phyloP scores from a whole-genome alignment of 2,797 vertebrate genomes.

The Sternotherus odoratus region DNA sequence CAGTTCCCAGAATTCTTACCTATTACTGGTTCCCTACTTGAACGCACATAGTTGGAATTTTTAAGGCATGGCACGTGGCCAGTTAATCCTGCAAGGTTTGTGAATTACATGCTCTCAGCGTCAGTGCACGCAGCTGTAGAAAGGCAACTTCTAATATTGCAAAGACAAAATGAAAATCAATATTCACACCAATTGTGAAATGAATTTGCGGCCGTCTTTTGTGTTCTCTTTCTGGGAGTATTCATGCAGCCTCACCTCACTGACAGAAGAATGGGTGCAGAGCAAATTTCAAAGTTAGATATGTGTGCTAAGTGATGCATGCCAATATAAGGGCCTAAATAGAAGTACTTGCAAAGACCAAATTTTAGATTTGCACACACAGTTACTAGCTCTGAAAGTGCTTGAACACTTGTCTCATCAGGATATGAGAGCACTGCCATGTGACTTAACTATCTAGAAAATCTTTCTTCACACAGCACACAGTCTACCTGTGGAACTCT shows the following conservation, averaged over 20 bases:
- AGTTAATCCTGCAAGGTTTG: conserved; percentile 21
- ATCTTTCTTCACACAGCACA: too few relatives aligned
- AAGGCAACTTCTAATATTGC: background rate
- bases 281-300: conserved; percentile 42
- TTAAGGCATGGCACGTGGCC: conserved; percentile 18
- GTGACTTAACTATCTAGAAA: background rate
- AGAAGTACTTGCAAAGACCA: background rate
- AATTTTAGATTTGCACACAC: background rate
- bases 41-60: conserved; percentile 37
- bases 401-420: background rate
- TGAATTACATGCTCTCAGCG: background rate
- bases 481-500: too few relatives aligned
- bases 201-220: conserved; percentile 41
- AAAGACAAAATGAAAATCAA: conserved; percentile 40
- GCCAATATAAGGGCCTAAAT: too few relatives aligned
- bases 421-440: conserved; percentile 32
- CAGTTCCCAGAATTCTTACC: conserved; percentile 55
- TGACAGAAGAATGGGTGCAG: background rate
- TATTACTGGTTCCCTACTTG: conserved; percentile 40
- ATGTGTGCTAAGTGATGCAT: background rate
- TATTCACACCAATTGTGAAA: background rate
- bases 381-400: background rate
- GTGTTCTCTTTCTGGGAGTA: conserved; percentile 10
- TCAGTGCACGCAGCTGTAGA: background rate
- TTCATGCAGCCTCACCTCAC: conserved; percentile 35